A percentile compares a stretch with the other conserved stretches of the same genome.
Conservation (phyloP, 2,888 invertebrate species). For the Coelopa pilipes region DNA sequence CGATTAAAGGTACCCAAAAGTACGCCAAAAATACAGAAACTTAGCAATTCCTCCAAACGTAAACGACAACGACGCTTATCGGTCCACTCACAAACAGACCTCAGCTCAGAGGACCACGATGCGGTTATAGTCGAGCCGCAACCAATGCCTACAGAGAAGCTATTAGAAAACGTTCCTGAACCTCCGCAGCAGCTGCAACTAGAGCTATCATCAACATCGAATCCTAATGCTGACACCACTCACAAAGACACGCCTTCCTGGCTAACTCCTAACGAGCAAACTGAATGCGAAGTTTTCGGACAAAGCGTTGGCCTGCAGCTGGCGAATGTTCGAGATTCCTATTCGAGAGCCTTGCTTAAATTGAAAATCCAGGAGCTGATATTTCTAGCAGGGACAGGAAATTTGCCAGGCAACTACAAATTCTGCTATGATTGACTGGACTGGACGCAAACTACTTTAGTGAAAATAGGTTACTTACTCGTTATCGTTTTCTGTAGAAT, state of each 20-base stretch:
- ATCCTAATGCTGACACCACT: no score
- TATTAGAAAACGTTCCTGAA: no score
- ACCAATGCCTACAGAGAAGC: neutral
- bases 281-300: slow-evolving; percentile 41
- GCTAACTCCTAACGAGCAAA: slow-evolving; percentile 33
- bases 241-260: slow-evolving; percentile 6
- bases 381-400: slow-evolving; percentile 37
- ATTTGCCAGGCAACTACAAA: slow-evolving; percentile 22
- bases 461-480: neutral
- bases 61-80: neutral
- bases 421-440: neutral
- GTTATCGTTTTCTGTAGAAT: neutral
- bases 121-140: neutral
- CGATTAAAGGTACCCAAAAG: no score
- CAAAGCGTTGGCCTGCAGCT: slow-evolving; percentile 42
- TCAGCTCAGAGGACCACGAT: neutral
- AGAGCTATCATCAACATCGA: neutral
- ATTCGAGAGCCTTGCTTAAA: slow-evolving; percentile 35
- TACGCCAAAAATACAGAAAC: no score
- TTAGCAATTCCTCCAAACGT: neutral
- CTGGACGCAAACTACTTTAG: neutral
- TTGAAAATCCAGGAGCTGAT: slow-evolving; percentile 41
- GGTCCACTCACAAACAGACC: slow-evolving; percentile 5
- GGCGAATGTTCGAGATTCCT: slow-evolving; percentile 35
- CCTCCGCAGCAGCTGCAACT: neutral